Conservation (phyloP, 2,113 vertebrate genomes). For the Colossoma macropomum region DNA sequence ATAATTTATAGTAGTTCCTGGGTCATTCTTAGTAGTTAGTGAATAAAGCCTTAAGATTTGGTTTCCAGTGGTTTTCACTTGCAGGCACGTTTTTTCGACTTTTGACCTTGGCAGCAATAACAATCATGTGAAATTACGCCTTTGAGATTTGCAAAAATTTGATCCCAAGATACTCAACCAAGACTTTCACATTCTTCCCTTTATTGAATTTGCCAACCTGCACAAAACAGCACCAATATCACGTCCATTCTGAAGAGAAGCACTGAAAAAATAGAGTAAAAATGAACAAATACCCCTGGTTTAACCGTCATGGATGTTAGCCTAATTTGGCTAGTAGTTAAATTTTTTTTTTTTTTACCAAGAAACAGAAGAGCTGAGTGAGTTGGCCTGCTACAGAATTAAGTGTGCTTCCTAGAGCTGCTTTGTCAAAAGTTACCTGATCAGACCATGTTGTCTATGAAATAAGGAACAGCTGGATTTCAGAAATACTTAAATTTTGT, state of each 20-base stretch:
- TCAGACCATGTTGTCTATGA: background rate
- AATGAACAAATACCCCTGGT: background rate
- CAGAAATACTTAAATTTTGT: background rate
- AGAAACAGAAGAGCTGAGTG: background rate
- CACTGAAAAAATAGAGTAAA: background rate
- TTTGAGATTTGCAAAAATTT: background rate
- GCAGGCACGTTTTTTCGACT: background rate
- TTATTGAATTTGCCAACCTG: conserved; percentile 2
- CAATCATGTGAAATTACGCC: background rate
- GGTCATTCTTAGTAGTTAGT: no score
- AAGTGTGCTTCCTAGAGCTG: background rate
- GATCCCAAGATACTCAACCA: background rate
- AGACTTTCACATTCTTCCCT: background rate
- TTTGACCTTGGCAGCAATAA: background rate
- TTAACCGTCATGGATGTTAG: background rate
- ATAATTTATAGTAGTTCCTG: background rate
- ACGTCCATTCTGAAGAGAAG: background rate
- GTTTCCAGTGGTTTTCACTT: background rate
- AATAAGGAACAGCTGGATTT: background rate
- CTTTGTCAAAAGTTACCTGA: background rate
- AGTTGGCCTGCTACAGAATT: background rate
- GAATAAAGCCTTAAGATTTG: background rate
- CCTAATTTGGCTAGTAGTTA: background rate
- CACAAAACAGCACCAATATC: conserved; percentile 8
- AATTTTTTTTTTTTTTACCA: background rate